Percentiles rank a stretch among this genome's conserved stretches.
Evolutionary conservation across 1,140 invertebrate species (phyloP).

Genomic region (Choristoneura fumiferana): DNA sequence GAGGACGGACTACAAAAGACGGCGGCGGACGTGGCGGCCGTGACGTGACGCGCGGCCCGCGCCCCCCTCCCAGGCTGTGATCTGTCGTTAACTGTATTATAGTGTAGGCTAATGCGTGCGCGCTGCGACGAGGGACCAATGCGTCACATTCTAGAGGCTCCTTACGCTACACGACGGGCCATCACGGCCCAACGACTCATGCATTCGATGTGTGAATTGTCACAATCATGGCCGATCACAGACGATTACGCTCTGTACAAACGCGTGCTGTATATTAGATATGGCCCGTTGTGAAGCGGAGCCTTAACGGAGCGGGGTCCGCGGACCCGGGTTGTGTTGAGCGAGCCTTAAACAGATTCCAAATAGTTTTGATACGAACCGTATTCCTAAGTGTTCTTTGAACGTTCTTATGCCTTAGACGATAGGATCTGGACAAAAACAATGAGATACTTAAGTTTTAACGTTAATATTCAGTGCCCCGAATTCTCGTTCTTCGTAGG

Average conservation of each 20-base stretch:
- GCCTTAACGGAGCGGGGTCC: no score
- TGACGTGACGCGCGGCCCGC: slow-evolving; percentile 55
- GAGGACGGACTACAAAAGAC: slow-evolving; percentile 64
- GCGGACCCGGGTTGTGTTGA: no score
- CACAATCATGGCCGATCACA: no score
- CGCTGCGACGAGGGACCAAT: slow-evolving; percentile 52
- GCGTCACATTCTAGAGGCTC: slow-evolving; percentile 25
- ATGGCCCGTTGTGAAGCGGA: no score
- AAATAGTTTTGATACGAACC: neutral
- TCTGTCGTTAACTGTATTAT: slow-evolving; percentile 44
- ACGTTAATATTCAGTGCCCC: no score
- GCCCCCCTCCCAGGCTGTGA: slow-evolving; percentile 64
- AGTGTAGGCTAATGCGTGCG: neutral
- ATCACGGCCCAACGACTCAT: no score
- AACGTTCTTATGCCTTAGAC: neutral
- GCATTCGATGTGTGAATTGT: no score
- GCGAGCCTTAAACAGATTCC: slow-evolving; percentile 7
- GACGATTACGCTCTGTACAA: no score
- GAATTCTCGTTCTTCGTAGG: no score
- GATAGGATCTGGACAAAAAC: neutral
- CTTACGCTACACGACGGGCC: neutral
- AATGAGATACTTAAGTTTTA: no score
- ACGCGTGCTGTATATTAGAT: neutral
- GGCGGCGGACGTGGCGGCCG: slow-evolving; percentile 53
- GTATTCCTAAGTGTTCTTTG: neutral